Base-by-base conservation (phyloP, 1,140 invertebrate genomes). In the Varroa destructor region DNA sequence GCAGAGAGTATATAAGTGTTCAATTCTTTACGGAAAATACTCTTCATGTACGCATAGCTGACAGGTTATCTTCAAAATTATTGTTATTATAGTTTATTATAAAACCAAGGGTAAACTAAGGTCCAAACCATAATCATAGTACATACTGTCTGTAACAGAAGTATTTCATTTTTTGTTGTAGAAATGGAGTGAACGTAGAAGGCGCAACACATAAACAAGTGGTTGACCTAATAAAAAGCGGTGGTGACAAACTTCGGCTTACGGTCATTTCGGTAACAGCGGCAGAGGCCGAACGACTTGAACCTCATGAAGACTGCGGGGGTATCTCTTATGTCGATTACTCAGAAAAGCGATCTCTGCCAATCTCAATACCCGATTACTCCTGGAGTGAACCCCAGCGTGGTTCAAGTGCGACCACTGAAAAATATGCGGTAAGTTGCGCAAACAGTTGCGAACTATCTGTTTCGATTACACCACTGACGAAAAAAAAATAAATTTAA, bases 121-220 rank as follows among this genome's bases (percentile, higher is more conserved):
- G 57, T 58, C 25, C 25, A 12, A 58, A 12, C 57, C 57, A 36
- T 3, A 36, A 58, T 6, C 57, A 12, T 42, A 36, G 12, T 12
- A 36, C 12, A 5, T 36, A 58, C 12, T 58, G 25, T 25, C 25
- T 25, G n/a, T 56, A 12, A n/a, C 40, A 67, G 2, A 43, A 73
- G 43, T 73, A 77, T 71, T 73, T 54, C 1, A 58, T 57, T 51
- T 78, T 78, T 79, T 77, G 71, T 85, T 86, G 71, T 82, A 97
- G 93, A 73, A 99, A 99, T 85, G 89, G 89, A 74, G 88, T 91
- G 8, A 97, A 93, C 82, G 97, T 99, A 0, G 97, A 99, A 84
- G 97, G 96, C 58, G 87, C 95, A 0, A 98, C 95, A 46, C 97
- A 99, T 81, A 93, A 96, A 78, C 94, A 98, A 82, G 97, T 99